A percentile compares a stretch with the other conserved stretches of the same genome.
These are phyloP conservation scores for Eriosoma lanigerum DNA, from an alignment of 1,140 invertebrate genomes.

Conservation along the genomic window DNA sequence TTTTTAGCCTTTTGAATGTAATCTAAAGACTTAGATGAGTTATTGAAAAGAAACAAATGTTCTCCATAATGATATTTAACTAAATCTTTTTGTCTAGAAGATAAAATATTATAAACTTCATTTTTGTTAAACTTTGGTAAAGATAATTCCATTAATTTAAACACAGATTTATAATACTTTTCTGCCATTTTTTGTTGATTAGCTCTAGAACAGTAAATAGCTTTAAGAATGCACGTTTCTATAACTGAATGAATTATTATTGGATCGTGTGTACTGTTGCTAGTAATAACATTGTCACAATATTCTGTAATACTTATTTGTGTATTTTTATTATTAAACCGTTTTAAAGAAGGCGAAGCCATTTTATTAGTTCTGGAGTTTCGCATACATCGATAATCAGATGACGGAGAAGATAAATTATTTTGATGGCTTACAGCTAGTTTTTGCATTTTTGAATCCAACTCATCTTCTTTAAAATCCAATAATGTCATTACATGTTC, in stretches of 20 bases:
- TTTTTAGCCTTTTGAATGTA: constrained; percentile 28
- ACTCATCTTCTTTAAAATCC: constrained; percentile 39
- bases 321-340: background rate
- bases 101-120: constrained; percentile 38
- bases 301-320: constrained; percentile 27
- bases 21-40: constrained; percentile 5
- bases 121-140: constrained; percentile 32
- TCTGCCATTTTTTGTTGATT: constrained; percentile 24
- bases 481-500: constrained; percentile 40
- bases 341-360: constrained; percentile 31
- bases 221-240: constrained; percentile 40
- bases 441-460: constrained; percentile 41
- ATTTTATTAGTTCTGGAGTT: constrained; percentile 18
- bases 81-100: constrained; percentile 15
- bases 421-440: constrained; percentile 11
- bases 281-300: background rate
- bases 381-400: constrained; percentile 14
- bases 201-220: constrained; percentile 28
- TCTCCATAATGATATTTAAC: constrained; percentile 26
- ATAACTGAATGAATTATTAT: constrained; percentile 25
- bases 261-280: background rate
- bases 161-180: constrained; percentile 1
- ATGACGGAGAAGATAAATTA: background rate
- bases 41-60: constrained; percentile 26
- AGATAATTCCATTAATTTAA: constrained; percentile 18